These are phyloP conservation scores for Nomada ruficornis DNA, from an alignment of 2,888 invertebrate species.

Conservation along the genomic window DNA sequence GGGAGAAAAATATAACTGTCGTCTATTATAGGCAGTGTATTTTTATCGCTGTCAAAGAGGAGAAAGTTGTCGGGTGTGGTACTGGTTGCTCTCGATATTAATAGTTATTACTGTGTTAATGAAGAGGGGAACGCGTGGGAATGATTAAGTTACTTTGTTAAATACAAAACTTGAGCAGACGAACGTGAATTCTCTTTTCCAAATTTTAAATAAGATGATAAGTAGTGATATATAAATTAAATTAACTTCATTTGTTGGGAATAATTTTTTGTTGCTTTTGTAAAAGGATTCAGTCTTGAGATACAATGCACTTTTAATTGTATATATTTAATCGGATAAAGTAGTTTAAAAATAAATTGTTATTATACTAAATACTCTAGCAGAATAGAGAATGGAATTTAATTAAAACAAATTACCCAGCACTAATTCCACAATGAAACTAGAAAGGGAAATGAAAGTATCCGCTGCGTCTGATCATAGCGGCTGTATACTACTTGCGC, in stretches of 20 bases:
- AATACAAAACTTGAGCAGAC: not conserved
- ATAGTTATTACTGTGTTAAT: conserved; percentile 1
- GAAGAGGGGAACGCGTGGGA: conserved; percentile 7
- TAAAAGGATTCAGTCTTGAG: not conserved
- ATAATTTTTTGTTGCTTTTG: not conserved
- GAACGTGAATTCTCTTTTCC: conserved; percentile 15
- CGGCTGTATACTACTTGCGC: conserved; percentile 15
- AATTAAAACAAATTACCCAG: no score
- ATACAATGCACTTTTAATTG: not conserved
- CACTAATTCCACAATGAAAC: not conserved
- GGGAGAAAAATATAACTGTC: not conserved
- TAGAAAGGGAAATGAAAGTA: not conserved
- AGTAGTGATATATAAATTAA: conserved; percentile 1
- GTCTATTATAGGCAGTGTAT: conserved; percentile 11
- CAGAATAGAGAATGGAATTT: not conserved
- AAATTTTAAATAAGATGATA: not conserved
- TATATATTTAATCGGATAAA: not conserved
- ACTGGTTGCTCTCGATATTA: conserved; percentile 6
- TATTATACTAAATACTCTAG: not conserved
- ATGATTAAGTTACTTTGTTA: conserved; percentile 16
- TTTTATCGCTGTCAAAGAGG: conserved; percentile 11
- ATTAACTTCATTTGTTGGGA: no score
- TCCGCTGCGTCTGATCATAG: conserved; percentile 9
- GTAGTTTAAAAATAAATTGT: not conserved
- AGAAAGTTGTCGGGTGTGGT: conserved; percentile 8